Evolutionary conservation across 2,113 vertebrate species (phyloP).

Genomic region (Myotis davidii): DNA sequence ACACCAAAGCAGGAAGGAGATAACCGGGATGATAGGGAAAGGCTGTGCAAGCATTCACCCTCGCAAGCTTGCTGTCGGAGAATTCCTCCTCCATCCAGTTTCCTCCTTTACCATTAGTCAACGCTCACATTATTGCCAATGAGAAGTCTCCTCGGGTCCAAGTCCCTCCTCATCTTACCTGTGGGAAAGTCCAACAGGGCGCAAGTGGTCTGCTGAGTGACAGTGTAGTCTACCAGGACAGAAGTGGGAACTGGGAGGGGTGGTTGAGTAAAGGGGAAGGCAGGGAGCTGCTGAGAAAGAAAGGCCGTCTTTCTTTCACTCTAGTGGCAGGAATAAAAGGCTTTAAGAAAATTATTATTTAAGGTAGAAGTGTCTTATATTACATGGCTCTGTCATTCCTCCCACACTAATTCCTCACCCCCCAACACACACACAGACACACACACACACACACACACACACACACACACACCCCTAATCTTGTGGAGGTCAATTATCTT

Average conservation of each 20-base stretch:
- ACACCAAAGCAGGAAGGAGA: background rate
- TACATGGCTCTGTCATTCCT: background rate
- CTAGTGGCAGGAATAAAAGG: background rate
- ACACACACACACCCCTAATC: background rate
- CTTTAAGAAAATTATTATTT: constrained; percentile 45
- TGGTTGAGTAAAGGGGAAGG: background rate
- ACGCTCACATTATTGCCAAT: background rate
- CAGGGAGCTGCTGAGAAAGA: background rate
- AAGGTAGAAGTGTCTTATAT: background rate
- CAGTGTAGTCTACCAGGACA: accelerated
- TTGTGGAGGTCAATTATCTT: background rate
- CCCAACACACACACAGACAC: background rate
- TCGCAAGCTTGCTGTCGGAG: background rate
- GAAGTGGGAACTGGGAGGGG: background rate
- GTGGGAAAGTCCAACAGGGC: background rate
- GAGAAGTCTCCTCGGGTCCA: background rate
- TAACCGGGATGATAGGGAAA: background rate
- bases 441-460: background rate
- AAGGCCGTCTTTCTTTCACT: background rate
- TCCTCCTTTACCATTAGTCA: background rate
- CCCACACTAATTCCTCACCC: background rate
- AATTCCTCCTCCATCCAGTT: background rate
- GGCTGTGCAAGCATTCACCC: background rate
- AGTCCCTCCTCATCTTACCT: background rate
- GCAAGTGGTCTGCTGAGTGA: background rate